Base-by-base conservation (phyloP, 1,140 invertebrate genomes). In the Eciton burchellii region DNA sequence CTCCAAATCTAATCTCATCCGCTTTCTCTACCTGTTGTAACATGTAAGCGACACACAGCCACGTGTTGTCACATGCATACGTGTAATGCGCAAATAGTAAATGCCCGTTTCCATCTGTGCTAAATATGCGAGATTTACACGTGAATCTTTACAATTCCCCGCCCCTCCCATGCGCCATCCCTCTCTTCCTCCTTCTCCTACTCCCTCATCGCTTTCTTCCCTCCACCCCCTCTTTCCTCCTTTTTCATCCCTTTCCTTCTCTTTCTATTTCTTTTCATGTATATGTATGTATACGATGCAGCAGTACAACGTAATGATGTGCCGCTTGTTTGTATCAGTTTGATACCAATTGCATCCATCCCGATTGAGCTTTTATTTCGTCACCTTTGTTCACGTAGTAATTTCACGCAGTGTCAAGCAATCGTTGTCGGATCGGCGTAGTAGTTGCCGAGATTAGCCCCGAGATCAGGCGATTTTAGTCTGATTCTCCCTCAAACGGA, bases 1-100 rank as follows among this genome's bases (percentile, higher is more conserved):
- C 76, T 59, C 43, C 35, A 24, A 65, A 84, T 83, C 35, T 45
- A 57, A 83, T 86, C 71, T 88, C 60, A 68, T 57, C 68, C 56
- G 85, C 71, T 84, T 82, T 79, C 54, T 77, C 9, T 45, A 24
- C 52, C 54, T 21, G n/a, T 26, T 79, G 62, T 56, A 14, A 72
- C 70, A 52, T 59, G 65, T 66, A n/a, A 49, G 63, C 24, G 56
- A 70, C 60, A 26, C 41, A 72, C 35, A 35, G n/a, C 6, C 54
- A 14, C 66, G 11, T 24, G 19, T n/a, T 66, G n/a, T n/a, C n/a
- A n/a, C n/a, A 82, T 29, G 66, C 56, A 35, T 29, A 14, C 35
- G 35, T 65, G 11, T 41, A 68, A 19, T 65, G 12, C 62, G 26
- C 21, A 26, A 60, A 84, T 85, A 3, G 35, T 81, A 81, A 81